Base-by-base conservation (phyloP, 2,888 invertebrate genomes). In the Aspidiotus destructor region DNA sequence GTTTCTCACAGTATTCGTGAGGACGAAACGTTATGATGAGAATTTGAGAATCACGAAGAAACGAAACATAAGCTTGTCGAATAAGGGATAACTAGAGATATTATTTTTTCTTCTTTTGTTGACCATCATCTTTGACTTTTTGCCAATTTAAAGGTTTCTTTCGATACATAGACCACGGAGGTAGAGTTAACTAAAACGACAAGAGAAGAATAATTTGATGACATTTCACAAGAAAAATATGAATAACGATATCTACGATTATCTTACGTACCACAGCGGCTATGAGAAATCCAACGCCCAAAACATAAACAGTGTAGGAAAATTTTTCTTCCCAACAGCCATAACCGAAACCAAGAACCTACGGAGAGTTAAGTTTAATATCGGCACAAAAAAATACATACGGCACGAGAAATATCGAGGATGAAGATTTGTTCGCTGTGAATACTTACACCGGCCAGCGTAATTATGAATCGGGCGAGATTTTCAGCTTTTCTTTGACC, bases 91-190 rank as follows among this genome's bases (percentile, higher is more conserved):
- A 28, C 28, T 28, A 28, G 28, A 28, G 5, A 5, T 28, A 58
- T 58, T 62, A 67, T 61, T 71, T 70, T 10, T 71, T 71, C 62
- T 70, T 71, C 13, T 70, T 70, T 42, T 71, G 65, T 16, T 71
- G 69, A 28, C 64, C 68, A n/a, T 62, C 42, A 16, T 71, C 70
- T 68, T 83, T 79, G 7, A 88, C 84, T 76, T 90, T 92, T 76
- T 92, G 92, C 96, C 96, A 96, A 72, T 87, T 87, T 7, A 96
- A 79, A 2, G 94, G 87, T 76, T 91, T 90, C 72, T 85, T 85
- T 71, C 94, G 84, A 76, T 92, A 96, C 84, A 95, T 88, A 0
- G 95, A 92, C 95, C 96, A 96, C n/a, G 95, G 94, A 41, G 95
- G 95, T 74, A 96, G 86, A 0, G 93, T 92, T 58, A 94, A 77